Percentiles rank a stretch among this genome's conserved stretches.
Conservation (phyloP, 2,888 invertebrate genomes). For the Agyllia agylla region DNA sequence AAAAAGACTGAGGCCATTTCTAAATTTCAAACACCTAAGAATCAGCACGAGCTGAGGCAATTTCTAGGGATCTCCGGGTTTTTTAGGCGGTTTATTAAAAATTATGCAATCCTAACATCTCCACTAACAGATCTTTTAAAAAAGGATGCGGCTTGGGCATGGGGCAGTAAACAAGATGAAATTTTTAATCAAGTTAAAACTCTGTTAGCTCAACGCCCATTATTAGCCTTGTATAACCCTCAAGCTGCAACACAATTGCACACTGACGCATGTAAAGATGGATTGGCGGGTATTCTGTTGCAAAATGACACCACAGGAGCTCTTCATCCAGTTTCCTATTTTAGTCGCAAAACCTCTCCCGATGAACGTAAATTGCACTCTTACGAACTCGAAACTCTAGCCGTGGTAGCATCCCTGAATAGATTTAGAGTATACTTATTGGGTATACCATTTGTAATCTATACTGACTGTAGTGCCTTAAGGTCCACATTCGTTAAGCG, state of each 20-base stretch:
- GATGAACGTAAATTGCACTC: too few relatives aligned
- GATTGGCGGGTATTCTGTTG: too few relatives aligned
- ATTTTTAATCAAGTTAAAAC: not conserved
- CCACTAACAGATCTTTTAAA: conserved; percentile 61
- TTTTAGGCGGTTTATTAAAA: conserved; percentile 18
- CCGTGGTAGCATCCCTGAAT: not conserved
- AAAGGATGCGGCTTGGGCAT: conserved; percentile 33
- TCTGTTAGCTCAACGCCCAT: too few relatives aligned
- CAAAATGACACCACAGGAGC: too few relatives aligned
- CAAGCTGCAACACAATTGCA: too few relatives aligned
- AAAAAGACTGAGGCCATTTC: conserved; percentile 67
- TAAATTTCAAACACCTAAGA: conserved; percentile 47
- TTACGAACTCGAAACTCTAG: not conserved
- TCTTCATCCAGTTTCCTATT: too few relatives aligned
- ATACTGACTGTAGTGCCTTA: not conserved
- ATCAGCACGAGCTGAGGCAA: conserved; percentile 54
- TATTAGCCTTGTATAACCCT: too few relatives aligned
- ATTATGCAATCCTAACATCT: conserved; percentile 9
- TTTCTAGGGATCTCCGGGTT: conserved; percentile 65
- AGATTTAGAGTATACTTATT: not conserved
- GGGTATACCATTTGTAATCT: not conserved
- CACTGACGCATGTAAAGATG: too few relatives aligned
- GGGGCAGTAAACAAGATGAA: conserved; percentile 10
- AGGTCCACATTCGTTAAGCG: not conserved
- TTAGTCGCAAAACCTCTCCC: too few relatives aligned